A percentile compares a stretch with the other conserved stretches of the same genome.
These are phyloP conservation scores for Tenthredo scrophulariae DNA, from an alignment of 2,888 invertebrate genomes.

Conservation along the genomic window DNA sequence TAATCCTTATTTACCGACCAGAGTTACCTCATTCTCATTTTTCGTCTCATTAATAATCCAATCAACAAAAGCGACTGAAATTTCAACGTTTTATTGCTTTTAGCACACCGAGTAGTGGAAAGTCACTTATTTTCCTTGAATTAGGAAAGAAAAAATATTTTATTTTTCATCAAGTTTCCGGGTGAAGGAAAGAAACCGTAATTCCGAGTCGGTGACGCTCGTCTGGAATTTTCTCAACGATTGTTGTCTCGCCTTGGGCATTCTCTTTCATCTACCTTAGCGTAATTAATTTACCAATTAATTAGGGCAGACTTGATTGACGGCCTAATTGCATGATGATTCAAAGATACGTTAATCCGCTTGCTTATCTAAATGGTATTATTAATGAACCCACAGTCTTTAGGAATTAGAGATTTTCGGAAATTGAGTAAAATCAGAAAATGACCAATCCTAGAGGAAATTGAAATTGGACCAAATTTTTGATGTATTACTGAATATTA, in stretches of 20 bases:
- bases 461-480: conserved; percentile 46
- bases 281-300: conserved; percentile 18
- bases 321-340: conserved; percentile 20
- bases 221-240: neutral
- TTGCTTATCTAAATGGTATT: neutral
- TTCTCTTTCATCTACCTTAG: neutral
- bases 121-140: neutral
- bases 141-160: neutral
- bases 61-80: neutral
- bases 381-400: neutral
- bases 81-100: neutral
- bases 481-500: conserved; percentile 26
- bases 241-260: neutral
- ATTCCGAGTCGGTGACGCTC: neutral
- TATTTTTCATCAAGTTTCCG: neutral
- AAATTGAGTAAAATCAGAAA: conserved; percentile 37
- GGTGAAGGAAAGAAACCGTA: neutral
- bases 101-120: neutral
- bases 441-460: conserved; percentile 44
- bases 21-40: neutral
- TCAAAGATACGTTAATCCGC: conserved; percentile 8
- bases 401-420: conserved; percentile 14
- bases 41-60: neutral
- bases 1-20: neutral
- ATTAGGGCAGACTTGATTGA: neutral